Evolutionary conservation across 2,113 vertebrate genomes (phyloP).

Genomic region (Pseudonaja textilis): DNA sequence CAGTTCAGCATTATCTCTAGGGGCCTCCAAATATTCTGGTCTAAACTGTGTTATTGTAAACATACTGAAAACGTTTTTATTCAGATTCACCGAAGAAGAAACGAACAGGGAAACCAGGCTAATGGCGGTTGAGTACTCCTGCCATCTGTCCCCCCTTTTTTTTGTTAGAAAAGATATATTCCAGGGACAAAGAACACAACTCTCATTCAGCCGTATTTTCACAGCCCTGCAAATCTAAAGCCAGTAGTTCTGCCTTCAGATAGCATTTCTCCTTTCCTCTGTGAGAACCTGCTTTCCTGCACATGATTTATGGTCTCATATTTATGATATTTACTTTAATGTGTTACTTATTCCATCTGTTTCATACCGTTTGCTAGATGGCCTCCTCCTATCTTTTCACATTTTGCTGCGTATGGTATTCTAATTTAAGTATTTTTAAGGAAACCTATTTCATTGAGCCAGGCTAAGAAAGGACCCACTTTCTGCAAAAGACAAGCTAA

Average conservation of each 20-base stretch:
- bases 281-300: constrained; percentile 13
- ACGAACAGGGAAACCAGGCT: background rate
- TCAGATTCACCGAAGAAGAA: constrained; percentile 1
- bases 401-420: background rate
- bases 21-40: background rate
- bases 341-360: constrained; percentile 38
- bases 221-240: background rate
- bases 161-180: background rate
- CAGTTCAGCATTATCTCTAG: background rate
- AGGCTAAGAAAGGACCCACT: background rate
- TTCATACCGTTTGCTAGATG: constrained; percentile 1
- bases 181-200: background rate
- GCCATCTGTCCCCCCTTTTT: background rate
- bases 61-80: background rate
- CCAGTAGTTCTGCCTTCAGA: background rate
- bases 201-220: background rate
- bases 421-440: background rate
- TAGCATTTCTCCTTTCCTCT: background rate
- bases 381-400: constrained; percentile 12
- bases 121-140: background rate
- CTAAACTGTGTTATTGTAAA: background rate
- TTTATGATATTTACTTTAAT: constrained; percentile 33
- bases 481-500: background rate
- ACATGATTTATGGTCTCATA: constrained; percentile 15
- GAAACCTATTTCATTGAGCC: background rate